Conservation (phyloP, 2,888 invertebrate genomes). For the Leucania comma region DNA sequence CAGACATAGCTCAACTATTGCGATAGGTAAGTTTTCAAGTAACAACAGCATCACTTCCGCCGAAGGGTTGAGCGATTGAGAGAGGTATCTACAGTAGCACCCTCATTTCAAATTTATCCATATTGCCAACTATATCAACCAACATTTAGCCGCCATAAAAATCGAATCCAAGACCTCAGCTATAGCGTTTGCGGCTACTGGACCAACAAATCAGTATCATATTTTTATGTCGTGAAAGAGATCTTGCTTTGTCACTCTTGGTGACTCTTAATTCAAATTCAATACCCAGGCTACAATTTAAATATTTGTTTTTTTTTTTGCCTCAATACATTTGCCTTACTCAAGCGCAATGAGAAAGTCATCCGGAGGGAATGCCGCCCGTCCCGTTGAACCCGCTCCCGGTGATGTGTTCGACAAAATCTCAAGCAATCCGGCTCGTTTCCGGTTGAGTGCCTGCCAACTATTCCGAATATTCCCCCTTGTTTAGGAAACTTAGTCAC, state of each 20-base stretch:
- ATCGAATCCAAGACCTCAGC: neutral
- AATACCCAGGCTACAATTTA: neutral
- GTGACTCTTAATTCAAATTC: neutral
- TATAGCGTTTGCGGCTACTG: neutral
- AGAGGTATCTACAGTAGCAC: too few species aligned
- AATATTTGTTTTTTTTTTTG: neutral
- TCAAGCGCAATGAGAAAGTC: constrained; percentile 42
- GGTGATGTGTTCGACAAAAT: constrained; percentile 54
- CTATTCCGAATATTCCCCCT: constrained; percentile 71
- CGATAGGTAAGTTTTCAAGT: too few species aligned
- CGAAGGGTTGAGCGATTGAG: too few species aligned
- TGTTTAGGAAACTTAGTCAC: constrained; percentile 63
- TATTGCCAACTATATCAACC: too few species aligned
- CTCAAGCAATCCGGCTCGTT: constrained; percentile 58
- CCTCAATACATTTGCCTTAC: constrained; percentile 9
- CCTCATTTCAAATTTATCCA: too few species aligned
- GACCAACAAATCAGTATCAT: neutral
- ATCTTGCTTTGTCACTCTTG: neutral
- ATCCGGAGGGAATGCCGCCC: constrained; percentile 35
- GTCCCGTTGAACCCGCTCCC: constrained; percentile 41
- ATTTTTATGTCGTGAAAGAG: neutral
- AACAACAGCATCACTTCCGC: too few species aligned
- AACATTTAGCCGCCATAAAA: too few species aligned
- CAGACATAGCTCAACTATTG: too few species aligned
- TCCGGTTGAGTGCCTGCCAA: constrained; percentile 79